Evolutionary conservation across 2,113 vertebrate species (phyloP).

Genomic region (Mustelus asterias): DNA sequence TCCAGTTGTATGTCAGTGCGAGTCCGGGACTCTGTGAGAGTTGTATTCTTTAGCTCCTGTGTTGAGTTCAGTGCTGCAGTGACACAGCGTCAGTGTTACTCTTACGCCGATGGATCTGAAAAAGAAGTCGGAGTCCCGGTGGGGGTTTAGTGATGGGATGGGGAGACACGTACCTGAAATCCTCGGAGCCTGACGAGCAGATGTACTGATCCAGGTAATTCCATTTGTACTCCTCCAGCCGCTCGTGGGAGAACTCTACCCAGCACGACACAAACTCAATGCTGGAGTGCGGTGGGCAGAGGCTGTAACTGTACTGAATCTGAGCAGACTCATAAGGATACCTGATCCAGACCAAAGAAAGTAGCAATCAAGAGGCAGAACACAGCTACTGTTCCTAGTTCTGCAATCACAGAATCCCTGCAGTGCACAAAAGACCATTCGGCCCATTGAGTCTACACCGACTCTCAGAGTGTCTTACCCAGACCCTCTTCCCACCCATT

Average conservation of each 20-base stretch:
- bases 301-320: slow-evolving; percentile 90
- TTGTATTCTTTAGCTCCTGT: neutral
- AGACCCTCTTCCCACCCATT: too few species aligned
- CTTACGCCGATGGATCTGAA: neutral
- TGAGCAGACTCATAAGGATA: slow-evolving; percentile 89
- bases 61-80: too few species aligned
- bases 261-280: slow-evolving; percentile 87
- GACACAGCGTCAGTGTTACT: neutral
- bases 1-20: neutral
- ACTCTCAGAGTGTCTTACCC: too few species aligned
- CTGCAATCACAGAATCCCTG: neutral
- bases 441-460: too few species aligned
- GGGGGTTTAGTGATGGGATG: neutral
- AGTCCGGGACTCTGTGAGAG: neutral
- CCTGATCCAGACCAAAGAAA: slow-evolving; percentile 50
- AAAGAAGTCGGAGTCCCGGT: neutral
- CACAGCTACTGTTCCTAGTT: too few species aligned
- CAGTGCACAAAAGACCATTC: too few species aligned
- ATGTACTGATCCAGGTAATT: slow-evolving; percentile 99
- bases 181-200: slow-evolving; percentile 92
- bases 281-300: slow-evolving; percentile 85
- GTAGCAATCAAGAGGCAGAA: neutral
- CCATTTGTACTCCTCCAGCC: slow-evolving; percentile 96
- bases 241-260: slow-evolving; percentile 94
- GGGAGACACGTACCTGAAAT: slow-evolving; percentile 74